phyloP scores from a whole-genome alignment of 2,113 vertebrate species.

The Rafetus swinhoei region DNA sequence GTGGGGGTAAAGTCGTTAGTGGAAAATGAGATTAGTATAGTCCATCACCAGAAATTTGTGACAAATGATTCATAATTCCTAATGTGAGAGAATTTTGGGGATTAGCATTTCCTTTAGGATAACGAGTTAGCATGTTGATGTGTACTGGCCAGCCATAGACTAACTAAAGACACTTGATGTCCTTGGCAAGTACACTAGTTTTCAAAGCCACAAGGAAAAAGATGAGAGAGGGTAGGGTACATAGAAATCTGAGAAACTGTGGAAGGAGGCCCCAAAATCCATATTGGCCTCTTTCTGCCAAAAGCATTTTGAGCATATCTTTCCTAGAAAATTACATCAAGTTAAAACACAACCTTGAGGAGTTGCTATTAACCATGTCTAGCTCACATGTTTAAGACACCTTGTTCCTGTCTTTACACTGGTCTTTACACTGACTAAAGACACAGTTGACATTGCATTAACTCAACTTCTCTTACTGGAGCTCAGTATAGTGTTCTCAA shows the following conservation, averaged over 20 bases:
- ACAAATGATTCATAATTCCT: neutral
- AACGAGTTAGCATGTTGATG: neutral
- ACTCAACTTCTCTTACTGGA: neutral
- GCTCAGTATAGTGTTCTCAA: neutral
- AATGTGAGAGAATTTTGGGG: neutral
- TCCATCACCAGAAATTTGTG: accelerated
- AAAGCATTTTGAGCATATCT: neutral
- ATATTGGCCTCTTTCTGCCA: neutral
- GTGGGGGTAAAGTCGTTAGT: neutral
- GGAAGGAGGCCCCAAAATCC: neutral
- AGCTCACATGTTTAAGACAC: accelerated
- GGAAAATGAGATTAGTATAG: neutral
- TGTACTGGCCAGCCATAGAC: neutral
- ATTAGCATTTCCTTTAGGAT: neutral
- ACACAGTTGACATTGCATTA: neutral
- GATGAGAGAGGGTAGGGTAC: neutral
- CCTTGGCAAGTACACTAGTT: neutral
- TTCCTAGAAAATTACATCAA: neutral
- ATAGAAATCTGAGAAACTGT: neutral
- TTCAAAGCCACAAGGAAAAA: neutral
- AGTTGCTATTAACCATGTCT: neutral
- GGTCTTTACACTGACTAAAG: neutral
- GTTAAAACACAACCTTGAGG: neutral
- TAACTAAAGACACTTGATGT: neutral
- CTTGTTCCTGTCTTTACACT: neutral